Evolutionary conservation across 2,113 vertebrate species (phyloP).

Genomic region (Oenanthe melanoleuca): DNA sequence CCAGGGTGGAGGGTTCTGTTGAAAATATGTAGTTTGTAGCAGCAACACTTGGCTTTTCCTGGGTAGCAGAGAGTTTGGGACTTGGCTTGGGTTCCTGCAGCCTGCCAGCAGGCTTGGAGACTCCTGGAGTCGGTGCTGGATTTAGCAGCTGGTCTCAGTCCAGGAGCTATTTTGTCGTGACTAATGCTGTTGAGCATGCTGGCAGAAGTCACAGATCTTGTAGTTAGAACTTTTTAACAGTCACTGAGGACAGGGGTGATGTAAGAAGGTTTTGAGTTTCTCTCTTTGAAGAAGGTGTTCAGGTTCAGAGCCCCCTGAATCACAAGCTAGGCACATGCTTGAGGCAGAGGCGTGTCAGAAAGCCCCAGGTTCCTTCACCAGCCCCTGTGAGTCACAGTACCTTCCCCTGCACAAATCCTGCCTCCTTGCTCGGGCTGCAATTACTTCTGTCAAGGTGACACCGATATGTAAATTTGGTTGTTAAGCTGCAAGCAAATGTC

Average conservation of each 20-base stretch:
- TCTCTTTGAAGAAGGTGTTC: background rate
- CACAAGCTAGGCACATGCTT: background rate
- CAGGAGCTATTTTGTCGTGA: background rate
- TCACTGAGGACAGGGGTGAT: background rate
- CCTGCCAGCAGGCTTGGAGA: background rate
- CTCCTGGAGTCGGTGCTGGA: background rate
- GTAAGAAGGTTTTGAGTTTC: background rate
- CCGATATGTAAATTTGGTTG: background rate
- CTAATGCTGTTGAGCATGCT: background rate
- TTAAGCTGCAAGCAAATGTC: background rate
- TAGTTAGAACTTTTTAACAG: background rate
- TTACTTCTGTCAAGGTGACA: background rate
- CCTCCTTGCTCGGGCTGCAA: background rate
- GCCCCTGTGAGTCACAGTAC: background rate
- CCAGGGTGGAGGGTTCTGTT: background rate
- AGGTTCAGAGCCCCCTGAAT: background rate
- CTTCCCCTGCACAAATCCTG: background rate
- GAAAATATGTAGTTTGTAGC: fast-evolving
- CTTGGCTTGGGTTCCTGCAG: background rate
- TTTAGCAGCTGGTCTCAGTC: constrained; percentile 36
- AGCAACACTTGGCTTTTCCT: fast-evolving
- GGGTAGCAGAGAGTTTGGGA: background rate
- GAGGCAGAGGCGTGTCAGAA: background rate
- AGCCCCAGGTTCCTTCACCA: background rate
- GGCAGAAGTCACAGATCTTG: background rate